Percentiles rank a stretch among this genome's conserved stretches.
phyloP scores from a whole-genome alignment of 2,797 vertebrate genomes.

The Hapalemur alaotrensis region DNA sequence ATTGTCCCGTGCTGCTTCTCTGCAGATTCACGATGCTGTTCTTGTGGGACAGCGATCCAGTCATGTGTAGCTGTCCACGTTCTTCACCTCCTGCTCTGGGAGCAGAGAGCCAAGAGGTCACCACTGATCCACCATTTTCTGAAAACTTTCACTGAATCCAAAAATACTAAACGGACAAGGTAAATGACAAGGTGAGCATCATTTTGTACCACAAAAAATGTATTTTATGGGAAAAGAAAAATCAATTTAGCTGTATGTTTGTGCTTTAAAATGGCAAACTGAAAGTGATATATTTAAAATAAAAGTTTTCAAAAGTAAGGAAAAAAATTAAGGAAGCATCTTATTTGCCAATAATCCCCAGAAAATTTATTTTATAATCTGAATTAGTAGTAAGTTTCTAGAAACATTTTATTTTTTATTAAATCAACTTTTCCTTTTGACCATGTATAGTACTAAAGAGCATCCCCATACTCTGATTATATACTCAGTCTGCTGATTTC shows the following conservation, averaged over 20 bases:
- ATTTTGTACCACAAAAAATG: background rate
- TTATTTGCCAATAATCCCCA: background rate
- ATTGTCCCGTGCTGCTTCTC: too few species aligned
- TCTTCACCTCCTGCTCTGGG: too few species aligned
- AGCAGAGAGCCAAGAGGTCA: too few species aligned
- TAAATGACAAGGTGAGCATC: background rate
- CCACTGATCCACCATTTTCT: too few species aligned
- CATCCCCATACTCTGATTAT: background rate
- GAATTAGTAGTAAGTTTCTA: background rate
- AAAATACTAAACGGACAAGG: background rate
- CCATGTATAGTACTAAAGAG: background rate
- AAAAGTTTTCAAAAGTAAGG: background rate
- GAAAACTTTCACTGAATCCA: background rate
- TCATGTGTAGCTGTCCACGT: too few species aligned
- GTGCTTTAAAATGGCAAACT: background rate
- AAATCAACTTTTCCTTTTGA: background rate
- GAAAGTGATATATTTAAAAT: background rate
- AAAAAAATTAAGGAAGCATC: background rate
- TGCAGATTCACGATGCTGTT: too few species aligned
- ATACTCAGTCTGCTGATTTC: background rate
- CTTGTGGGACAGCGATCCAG: too few species aligned
- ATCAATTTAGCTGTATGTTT: background rate
- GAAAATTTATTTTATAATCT: background rate
- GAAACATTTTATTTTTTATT: slow-evolving; percentile 8
- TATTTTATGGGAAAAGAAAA: background rate